phyloP scores from a whole-genome alignment of 2,888 invertebrate species.

The Charanyca ferruginea region DNA sequence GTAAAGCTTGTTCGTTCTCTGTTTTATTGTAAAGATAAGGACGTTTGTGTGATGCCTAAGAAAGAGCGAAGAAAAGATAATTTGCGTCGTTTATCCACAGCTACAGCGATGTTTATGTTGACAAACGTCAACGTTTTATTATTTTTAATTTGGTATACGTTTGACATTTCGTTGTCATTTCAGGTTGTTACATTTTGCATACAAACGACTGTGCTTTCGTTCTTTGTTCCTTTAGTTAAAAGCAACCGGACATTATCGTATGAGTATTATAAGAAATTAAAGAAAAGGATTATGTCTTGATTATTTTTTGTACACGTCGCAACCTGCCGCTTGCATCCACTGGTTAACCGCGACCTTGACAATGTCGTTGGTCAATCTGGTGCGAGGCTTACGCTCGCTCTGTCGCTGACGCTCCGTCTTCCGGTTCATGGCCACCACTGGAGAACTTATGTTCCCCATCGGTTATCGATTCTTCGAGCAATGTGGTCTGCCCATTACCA shows the following conservation, averaged over 20 bases:
- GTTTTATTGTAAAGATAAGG: constrained; percentile 11
- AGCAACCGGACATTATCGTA: constrained; percentile 36
- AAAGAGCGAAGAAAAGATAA: constrained; percentile 9
- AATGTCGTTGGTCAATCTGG: no score
- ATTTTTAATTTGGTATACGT: neutral
- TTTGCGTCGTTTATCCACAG: constrained; percentile 18
- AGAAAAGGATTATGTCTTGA: constrained; percentile 4
- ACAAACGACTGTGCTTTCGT: constrained; percentile 8
- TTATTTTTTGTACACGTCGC: no score
- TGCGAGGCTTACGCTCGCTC: no score
- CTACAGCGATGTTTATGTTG: constrained; percentile 22
- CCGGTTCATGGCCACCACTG: no score
- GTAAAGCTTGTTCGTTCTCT: constrained; percentile 13
- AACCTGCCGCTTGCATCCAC: no score
- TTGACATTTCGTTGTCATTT: neutral
- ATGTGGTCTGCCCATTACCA: no score
- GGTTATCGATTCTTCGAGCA: no score
- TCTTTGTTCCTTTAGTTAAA: constrained; percentile 35
- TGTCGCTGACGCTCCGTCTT: no score
- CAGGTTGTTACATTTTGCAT: neutral
- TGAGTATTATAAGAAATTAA: constrained; percentile 5
- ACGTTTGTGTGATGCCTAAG: neutral
- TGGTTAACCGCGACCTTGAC: no score
- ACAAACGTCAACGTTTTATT: constrained; percentile 27
- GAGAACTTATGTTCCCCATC: no score